These are phyloP conservation scores for Oreocharis arfaki DNA, from an alignment of 2,113 vertebrate species.

Conservation along the genomic window DNA sequence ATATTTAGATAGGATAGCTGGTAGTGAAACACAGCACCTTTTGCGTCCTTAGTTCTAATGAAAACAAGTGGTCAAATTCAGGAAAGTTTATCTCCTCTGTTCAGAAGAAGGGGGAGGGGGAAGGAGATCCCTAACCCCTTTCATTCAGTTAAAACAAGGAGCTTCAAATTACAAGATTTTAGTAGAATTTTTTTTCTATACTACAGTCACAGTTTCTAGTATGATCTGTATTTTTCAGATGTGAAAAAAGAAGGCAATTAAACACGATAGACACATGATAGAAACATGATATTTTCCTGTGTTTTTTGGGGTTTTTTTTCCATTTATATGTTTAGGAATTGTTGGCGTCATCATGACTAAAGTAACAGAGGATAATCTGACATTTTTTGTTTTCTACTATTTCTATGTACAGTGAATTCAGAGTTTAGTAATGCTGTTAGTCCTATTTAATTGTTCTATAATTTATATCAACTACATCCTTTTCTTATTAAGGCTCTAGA, in stretches of 20 bases:
- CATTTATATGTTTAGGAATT: not conserved
- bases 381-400: not conserved
- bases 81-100: not conserved
- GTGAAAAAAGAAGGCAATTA: not conserved
- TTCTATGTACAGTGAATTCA: not conserved
- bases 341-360: not conserved
- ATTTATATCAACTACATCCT: not conserved
- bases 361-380: not conserved
- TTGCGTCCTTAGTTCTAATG: not conserved
- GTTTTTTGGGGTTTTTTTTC: not conserved
- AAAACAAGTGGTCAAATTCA: not conserved
- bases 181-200: not conserved
- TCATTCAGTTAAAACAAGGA: not conserved
- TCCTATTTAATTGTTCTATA: not conserved
- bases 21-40: not conserved
- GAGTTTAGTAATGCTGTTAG: not conserved
- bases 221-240: not conserved
- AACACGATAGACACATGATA: not conserved
- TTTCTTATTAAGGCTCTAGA: not conserved
- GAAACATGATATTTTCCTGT: not conserved
- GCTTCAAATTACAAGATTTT: not conserved
- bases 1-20: not conserved
- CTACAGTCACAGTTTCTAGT: not conserved
- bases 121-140: not conserved
- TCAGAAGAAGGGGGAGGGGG: rapidly evolving